Conservation (phyloP, 2,888 invertebrate species). For the Leptinotarsa peninsularis region DNA sequence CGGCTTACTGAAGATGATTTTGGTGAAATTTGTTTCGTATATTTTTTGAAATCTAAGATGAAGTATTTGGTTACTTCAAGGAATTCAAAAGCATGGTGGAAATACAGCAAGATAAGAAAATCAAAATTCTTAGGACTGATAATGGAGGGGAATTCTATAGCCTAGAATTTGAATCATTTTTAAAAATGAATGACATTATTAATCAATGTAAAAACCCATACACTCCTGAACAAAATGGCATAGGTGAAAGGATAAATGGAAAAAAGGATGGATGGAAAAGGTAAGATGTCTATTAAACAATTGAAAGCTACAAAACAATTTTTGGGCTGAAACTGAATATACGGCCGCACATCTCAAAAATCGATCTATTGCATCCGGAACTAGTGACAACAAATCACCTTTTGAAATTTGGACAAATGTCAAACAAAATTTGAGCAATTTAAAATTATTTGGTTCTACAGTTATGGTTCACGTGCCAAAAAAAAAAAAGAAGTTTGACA, state of each 20-base stretch:
- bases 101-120: too few relatives aligned
- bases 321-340: slow-evolving; percentile 57
- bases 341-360: slow-evolving; percentile 49
- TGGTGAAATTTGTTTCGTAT: too few relatives aligned
- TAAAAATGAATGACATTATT: slow-evolving; percentile 45
- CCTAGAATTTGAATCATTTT: too few relatives aligned
- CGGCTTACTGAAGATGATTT: too few relatives aligned
- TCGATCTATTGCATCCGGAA: not conserved
- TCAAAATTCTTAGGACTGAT: too few relatives aligned
- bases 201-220: slow-evolving; percentile 55
- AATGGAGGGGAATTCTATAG: too few relatives aligned
- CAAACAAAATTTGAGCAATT: not conserved
- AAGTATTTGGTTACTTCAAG: too few relatives aligned
- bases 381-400: not conserved
- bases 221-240: slow-evolving; percentile 56
- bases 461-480: not conserved
- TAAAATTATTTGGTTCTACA: not conserved
- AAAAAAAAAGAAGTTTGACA: not conserved
- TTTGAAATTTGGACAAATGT: not conserved
- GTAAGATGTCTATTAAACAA: slow-evolving; percentile 51
- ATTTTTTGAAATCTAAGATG: too few relatives aligned
- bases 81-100: too few relatives aligned
- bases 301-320: slow-evolving; percentile 39
- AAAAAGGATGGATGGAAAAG: slow-evolving; percentile 32
- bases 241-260: slow-evolving; percentile 49